A percentile compares a stretch with the other conserved stretches of the same genome.
phyloP scores from a whole-genome alignment of 2,888 invertebrate genomes.

The Criorhina ranunculi region DNA sequence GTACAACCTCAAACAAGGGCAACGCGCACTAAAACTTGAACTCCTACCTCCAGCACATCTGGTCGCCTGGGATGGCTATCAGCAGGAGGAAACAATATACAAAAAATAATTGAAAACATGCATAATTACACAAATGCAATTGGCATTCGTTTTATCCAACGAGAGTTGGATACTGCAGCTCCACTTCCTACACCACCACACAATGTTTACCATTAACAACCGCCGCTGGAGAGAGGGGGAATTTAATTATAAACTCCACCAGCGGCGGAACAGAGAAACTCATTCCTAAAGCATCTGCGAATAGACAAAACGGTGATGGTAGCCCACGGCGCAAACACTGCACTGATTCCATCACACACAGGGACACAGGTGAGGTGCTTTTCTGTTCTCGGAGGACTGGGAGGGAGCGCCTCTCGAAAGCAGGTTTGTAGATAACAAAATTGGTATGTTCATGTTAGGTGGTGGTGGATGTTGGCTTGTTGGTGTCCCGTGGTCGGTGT shows the following conservation, averaged over 20 bases:
- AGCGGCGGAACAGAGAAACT: conserved; percentile 7
- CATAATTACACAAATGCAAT: conserved; percentile 76
- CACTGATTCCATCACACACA: conserved; percentile 66
- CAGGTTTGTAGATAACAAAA: conserved; percentile 51
- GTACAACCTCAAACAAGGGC: conserved; percentile 68
- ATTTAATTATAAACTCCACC: conserved; percentile 70
- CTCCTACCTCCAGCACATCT: conserved; percentile 5
- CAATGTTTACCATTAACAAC: conserved; percentile 56
- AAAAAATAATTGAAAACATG: conserved; percentile 70
- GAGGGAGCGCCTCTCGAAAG: conserved; percentile 25
- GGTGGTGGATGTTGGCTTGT: conserved; percentile 35
- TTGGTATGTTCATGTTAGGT: conserved; percentile 35
- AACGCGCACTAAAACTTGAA: conserved; percentile 31
- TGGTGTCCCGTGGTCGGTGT: conserved; percentile 44
- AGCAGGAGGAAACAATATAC: conserved; percentile 40
- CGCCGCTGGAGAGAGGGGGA: conserved; percentile 66
- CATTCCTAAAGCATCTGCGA: conserved; percentile 2
- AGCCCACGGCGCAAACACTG: conserved; percentile 43
- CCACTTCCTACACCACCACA: conserved; percentile 63
- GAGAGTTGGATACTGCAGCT: conserved; percentile 36
- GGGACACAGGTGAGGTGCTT: conserved; percentile 65
- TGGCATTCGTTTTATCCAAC: conserved; percentile 55
- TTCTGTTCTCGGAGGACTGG: conserved; percentile 49
- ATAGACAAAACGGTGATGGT: conserved; percentile 37
- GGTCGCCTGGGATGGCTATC: conserved; percentile 25